A percentile compares a stretch with the other conserved stretches of the same genome.
Evolutionary conservation across 2,797 vertebrate genomes (phyloP).

Genomic region (Chelonia mydas): DNA sequence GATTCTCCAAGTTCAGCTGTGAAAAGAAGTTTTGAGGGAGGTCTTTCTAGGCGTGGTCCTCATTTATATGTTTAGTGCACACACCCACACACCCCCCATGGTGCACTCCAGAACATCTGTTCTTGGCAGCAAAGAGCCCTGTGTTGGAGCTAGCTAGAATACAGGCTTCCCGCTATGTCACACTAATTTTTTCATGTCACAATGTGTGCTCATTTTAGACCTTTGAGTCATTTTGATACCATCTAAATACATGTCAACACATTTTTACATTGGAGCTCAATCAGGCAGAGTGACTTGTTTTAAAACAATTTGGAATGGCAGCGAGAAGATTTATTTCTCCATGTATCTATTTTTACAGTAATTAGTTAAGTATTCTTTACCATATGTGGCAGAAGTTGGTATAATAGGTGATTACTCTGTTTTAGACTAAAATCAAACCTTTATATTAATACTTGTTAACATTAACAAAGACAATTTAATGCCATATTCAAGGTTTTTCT

Average conservation of each 20-base stretch:
- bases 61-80: rapidly evolving
- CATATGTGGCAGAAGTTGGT: background rate
- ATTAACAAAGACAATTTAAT: background rate
- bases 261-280: background rate
- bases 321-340: background rate
- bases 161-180: background rate
- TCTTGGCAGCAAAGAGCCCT: background rate
- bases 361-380: background rate
- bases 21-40: background rate
- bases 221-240: rapidly evolving
- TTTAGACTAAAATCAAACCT: background rate
- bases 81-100: background rate
- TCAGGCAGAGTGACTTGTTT: background rate
- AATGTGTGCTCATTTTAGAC: background rate
- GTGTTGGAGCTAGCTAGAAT: background rate
- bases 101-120: background rate
- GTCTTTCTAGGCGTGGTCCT: background rate
- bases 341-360: background rate
- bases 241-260: background rate
- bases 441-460: background rate
- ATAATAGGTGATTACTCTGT: background rate
- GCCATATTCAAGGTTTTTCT: background rate
- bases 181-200: no score
- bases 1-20: background rate
- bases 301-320: background rate